Evolutionary conservation across 2,113 vertebrate genomes (phyloP).

Genomic region (Motacilla alba): DNA sequence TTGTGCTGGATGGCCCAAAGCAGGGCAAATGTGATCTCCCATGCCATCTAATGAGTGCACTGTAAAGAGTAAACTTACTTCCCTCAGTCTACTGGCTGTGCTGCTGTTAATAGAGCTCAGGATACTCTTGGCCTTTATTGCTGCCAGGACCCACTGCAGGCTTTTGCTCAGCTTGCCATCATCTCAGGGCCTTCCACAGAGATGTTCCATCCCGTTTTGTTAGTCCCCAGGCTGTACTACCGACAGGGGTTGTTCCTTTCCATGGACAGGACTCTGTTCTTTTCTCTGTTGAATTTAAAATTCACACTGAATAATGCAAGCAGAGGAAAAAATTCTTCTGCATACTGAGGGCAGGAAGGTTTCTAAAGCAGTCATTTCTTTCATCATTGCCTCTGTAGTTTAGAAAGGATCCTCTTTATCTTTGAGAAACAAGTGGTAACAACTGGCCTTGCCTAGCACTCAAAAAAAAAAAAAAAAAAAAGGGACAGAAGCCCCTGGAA

Average conservation of each 20-base stretch:
- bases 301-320: neutral
- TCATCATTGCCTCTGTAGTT: neutral
- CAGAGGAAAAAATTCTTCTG: neutral
- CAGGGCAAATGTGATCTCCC: neutral
- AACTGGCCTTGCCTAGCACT: neutral
- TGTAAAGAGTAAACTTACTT: neutral
- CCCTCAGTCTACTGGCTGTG: neutral
- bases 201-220: neutral
- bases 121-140: neutral
- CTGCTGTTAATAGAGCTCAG: neutral
- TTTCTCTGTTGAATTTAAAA: neutral
- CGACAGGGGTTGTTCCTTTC: neutral
- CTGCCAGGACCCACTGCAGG: neutral
- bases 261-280: neutral
- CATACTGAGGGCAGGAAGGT: neutral
- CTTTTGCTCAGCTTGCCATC: neutral
- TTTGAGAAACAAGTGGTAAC: neutral
- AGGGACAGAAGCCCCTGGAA: neutral
- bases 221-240: neutral
- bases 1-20: neutral
- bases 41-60: neutral
- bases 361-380: neutral
- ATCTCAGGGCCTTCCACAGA: neutral
- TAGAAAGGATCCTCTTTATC: neutral
- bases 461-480: neutral